These are phyloP conservation scores for Enteromius afrohamiltoni DNA, from an alignment of 2,797 vertebrate genomes.

Conservation along the genomic window DNA sequence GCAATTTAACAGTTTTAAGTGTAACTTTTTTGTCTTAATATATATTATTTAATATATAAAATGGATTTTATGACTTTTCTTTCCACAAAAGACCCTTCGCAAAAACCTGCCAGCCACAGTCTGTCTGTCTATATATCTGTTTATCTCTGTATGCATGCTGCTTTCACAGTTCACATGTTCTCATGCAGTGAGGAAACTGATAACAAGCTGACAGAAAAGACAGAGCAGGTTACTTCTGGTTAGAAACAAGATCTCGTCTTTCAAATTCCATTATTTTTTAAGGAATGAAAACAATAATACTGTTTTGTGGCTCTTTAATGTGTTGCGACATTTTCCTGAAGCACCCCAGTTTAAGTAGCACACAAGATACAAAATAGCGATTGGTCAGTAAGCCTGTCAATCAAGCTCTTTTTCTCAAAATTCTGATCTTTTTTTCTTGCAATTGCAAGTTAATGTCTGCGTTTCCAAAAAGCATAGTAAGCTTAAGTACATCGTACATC, in stretches of 20 bases:
- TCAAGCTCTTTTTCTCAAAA: neutral
- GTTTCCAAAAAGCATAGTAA: too few relatives aligned
- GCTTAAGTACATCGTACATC: too few relatives aligned
- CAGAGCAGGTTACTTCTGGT: neutral
- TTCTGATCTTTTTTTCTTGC: neutral
- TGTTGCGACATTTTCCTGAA: neutral
- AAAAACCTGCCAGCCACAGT: neutral
- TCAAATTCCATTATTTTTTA: neutral
- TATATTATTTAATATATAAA: too few relatives aligned
- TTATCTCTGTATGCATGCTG: too few relatives aligned
- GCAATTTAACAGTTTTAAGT: neutral
- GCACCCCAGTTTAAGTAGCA: neutral
- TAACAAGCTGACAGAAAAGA: neutral
- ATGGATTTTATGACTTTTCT: neutral
- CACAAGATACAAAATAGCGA: neutral
- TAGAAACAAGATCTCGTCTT: too few relatives aligned
- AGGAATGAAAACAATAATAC: neutral
- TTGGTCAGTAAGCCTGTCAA: too few relatives aligned
- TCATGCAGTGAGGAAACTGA: neutral
- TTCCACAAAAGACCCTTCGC: neutral
- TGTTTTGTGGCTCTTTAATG: neutral
- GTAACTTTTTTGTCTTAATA: too few relatives aligned
- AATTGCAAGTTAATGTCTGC: neutral
- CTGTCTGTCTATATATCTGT: too few relatives aligned
- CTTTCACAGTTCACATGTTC: neutral